Percentiles rank a stretch among this genome's conserved stretches.
phyloP scores from a whole-genome alignment of 1,140 invertebrate genomes.

The Hycleus phaleratus region DNA sequence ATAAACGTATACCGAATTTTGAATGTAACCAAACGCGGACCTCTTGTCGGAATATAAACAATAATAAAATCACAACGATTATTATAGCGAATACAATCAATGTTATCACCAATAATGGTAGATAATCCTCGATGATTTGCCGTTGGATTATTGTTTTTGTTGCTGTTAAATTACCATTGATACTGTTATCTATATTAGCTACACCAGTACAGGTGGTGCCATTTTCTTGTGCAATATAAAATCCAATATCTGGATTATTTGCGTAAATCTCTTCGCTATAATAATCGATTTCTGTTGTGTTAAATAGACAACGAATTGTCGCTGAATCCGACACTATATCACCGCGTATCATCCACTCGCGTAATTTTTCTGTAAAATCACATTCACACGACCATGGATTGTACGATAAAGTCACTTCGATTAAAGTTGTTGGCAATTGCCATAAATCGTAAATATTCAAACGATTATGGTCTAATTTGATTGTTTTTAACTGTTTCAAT shows the following conservation, averaged over 20 bases:
- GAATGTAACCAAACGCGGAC: constrained; percentile 86
- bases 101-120: constrained; percentile 67
- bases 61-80: constrained; percentile 59
- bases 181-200: constrained; percentile 58
- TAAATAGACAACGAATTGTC: constrained; percentile 55
- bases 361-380: constrained; percentile 68
- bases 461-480: constrained; percentile 71
- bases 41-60: constrained; percentile 78
- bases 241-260: constrained; percentile 48
- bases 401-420: constrained; percentile 59
- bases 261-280: constrained; percentile 50
- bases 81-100: constrained; percentile 62
- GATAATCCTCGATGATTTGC: constrained; percentile 67
- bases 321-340: constrained; percentile 56
- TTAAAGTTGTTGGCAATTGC: constrained; percentile 60
- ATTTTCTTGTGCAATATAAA: constrained; percentile 48
- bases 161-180: constrained; percentile 56
- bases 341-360: constrained; percentile 64
- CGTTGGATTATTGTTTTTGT: constrained; percentile 64
- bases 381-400: constrained; percentile 89
- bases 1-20: constrained; percentile 76
- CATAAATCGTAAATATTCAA: constrained; percentile 68
- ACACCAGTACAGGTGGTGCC: constrained; percentile 52
- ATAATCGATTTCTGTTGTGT: constrained; percentile 49
- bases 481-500: constrained; percentile 59